phyloP scores from a whole-genome alignment of 2,888 invertebrate genomes.

The Penaeus monodon region DNA sequence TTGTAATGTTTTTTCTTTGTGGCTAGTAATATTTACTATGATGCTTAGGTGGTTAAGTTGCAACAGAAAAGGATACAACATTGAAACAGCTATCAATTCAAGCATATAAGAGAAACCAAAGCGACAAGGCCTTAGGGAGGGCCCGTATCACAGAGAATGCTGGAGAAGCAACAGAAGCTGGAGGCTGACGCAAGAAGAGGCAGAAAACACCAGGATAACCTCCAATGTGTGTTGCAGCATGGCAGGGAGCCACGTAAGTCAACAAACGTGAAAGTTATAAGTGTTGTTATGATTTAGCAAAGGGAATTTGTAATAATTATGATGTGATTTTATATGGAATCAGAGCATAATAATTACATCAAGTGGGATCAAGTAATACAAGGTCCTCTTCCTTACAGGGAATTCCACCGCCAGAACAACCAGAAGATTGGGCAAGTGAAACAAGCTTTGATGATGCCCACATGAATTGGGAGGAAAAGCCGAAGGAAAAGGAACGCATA shows the following conservation, averaged over 20 bases:
- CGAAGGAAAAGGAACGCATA: constrained; percentile 98
- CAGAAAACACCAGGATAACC: constrained; percentile 95
- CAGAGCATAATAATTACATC: too few species aligned
- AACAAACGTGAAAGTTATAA: not conserved
- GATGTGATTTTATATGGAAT: too few species aligned
- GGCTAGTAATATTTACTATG: not conserved
- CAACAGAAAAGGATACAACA: constrained; percentile 93
- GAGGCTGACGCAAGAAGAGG: constrained; percentile 95
- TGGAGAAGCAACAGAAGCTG: constrained; percentile 98
- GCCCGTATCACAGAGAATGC: constrained; percentile 97
- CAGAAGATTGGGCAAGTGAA: constrained; percentile 87
- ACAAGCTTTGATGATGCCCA: constrained; percentile 97
- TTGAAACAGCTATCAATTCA: constrained; percentile 96
- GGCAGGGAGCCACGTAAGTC: constrained; percentile 83
- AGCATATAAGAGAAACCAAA: constrained; percentile 98
- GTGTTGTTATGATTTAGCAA: not conserved
- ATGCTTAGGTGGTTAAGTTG: constrained; percentile 75
- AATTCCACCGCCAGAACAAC: constrained; percentile 93
- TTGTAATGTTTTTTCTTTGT: not conserved
- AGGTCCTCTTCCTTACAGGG: constrained; percentile 74
- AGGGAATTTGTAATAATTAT: not conserved
- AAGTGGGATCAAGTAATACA: too few species aligned
- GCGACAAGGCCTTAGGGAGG: constrained; percentile 93
- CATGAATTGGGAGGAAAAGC: constrained; percentile 96
- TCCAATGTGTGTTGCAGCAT: constrained; percentile 95